phyloP scores from a whole-genome alignment of 2,888 invertebrate species.

The Hartigia nigra region DNA sequence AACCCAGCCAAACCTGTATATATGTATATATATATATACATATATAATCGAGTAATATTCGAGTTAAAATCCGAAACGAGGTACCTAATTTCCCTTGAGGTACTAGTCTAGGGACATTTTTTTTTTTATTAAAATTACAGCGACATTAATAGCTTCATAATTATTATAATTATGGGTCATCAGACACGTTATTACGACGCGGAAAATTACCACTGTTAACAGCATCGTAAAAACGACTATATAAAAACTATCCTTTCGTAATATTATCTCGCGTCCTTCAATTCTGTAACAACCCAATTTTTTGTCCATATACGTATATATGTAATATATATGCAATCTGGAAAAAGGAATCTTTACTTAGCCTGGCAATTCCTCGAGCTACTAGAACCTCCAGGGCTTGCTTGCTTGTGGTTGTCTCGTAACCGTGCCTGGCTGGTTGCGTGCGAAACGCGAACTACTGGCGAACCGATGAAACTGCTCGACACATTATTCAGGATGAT shows the following conservation, averaged over 20 bases:
- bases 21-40: too few relatives aligned
- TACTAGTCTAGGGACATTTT: neutral
- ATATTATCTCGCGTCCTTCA: neutral
- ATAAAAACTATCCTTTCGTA: neutral
- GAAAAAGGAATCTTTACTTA: neutral
- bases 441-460: constrained; percentile 39
- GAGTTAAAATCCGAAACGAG: too few relatives aligned
- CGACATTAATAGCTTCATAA: neutral
- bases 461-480: constrained; percentile 26
- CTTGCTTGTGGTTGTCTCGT: neutral
- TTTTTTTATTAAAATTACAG: neutral
- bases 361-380: neutral
- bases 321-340: neutral
- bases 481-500: constrained; percentile 45
- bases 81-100: too few relatives aligned
- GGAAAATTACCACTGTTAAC: neutral
- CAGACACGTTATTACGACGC: neutral
- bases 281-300: neutral
- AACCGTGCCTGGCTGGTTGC: constrained; percentile 23
- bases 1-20: too few relatives aligned
- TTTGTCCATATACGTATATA: neutral
- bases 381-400: neutral
- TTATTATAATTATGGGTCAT: neutral
- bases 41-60: too few relatives aligned
- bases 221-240: neutral